These are phyloP conservation scores for Trididemnum miniatum DNA, from an alignment of 23 tunicate species.

Conservation along the genomic window DNA sequence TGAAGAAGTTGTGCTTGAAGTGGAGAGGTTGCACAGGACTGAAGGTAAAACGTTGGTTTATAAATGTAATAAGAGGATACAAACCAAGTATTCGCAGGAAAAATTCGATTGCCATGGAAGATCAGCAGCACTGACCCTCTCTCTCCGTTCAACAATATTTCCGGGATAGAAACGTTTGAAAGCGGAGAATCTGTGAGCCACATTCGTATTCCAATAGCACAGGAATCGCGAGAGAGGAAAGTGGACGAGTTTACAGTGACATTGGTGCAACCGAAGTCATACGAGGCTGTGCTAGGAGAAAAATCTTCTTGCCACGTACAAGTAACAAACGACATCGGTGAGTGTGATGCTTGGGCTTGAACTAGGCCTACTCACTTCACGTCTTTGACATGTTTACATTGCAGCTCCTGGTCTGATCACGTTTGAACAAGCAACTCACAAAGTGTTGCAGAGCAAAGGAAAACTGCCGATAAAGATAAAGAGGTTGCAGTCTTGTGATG, in stretches of 20 bases:
- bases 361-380: neutral
- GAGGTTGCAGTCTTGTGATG: conserved; percentile 41
- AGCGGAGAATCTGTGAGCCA: conserved; percentile 75
- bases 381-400: neutral
- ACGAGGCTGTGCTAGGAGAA: conserved; percentile 70
- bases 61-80: neutral
- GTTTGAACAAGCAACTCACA: conserved; percentile 36
- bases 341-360: neutral
- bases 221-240: conserved; percentile 55
- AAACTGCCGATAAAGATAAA: conserved; percentile 34
- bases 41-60: conserved; percentile 46
- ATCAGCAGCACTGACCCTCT: conserved; percentile 31
- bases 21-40: conserved; percentile 51
- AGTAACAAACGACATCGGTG: conserved; percentile 84
- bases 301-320: conserved; percentile 40
- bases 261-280: conserved; percentile 50
- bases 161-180: conserved; percentile 88
- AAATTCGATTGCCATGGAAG: conserved; percentile 89
- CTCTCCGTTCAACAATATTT: conserved; percentile 52
- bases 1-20: conserved; percentile 43
- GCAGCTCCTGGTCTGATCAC: conserved; percentile 64
- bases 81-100: conserved; percentile 57
- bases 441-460: conserved; percentile 69
- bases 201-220: conserved; percentile 67
- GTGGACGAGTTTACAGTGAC: conserved; percentile 52